Evolutionary conservation across 2,888 invertebrate species (phyloP).

Genomic region (Agrochola circellaris): DNA sequence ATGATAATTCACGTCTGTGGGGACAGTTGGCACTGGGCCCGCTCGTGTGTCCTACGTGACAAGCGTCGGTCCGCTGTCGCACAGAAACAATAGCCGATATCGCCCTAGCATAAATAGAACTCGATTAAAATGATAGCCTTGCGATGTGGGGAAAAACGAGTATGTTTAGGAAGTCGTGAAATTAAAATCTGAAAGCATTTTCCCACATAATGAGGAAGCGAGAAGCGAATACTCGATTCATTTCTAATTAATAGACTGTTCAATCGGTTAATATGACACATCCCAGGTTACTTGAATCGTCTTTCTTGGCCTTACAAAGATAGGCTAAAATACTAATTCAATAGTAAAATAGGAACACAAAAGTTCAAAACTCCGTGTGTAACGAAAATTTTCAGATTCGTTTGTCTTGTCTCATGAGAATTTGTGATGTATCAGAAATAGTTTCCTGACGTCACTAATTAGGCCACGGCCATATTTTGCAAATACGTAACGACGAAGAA

Average conservation of each 20-base stretch:
- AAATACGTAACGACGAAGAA: slow-evolving; percentile 8
- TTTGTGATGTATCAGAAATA: slow-evolving; percentile 48
- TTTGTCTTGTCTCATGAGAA: slow-evolving; percentile 27
- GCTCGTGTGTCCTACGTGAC: slow-evolving; percentile 61
- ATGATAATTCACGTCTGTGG: slow-evolving; percentile 46
- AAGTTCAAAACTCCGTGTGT: background rate
- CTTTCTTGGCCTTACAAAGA: background rate
- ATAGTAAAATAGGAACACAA: background rate
- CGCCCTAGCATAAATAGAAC: slow-evolving; percentile 49
- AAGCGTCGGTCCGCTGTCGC: slow-evolving; percentile 50
- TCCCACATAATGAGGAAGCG: background rate
- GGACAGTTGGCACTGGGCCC: slow-evolving; percentile 61
- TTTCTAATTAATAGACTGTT: background rate
- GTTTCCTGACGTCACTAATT: slow-evolving; percentile 41
- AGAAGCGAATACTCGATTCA: background rate
- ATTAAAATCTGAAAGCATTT: slow-evolving; percentile 1
- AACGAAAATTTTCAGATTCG: slow-evolving; percentile 15
- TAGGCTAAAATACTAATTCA: background rate
- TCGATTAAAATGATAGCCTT: slow-evolving; percentile 61
- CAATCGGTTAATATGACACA: no score
- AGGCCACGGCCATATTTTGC: slow-evolving; percentile 44
- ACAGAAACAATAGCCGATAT: slow-evolving; percentile 51
- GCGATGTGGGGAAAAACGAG: slow-evolving; percentile 15
- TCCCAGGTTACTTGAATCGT: background rate
- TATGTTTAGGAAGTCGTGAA: background rate